Base-by-base conservation (phyloP, 1,140 invertebrate species). In the Conus betulinus region DNA sequence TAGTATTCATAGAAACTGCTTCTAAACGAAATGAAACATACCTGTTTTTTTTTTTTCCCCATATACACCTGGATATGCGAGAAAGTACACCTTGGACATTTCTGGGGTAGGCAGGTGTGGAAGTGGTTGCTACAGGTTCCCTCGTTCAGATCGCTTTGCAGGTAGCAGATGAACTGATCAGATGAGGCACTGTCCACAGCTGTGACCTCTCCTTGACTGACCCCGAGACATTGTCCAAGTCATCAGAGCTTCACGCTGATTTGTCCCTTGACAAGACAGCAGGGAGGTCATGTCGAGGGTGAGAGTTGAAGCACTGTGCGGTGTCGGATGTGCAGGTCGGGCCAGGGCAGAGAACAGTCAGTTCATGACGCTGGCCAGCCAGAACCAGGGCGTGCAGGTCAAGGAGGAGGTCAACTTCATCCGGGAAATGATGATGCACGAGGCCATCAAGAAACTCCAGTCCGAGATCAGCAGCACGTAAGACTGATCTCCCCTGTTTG, bases 321-420 rank as follows among this genome's bases (percentile, higher is more conserved):
- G 27, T 25, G 51, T 55, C 8, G 52, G 55, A 5, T 78, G 76
- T 88, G 17, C 88, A 94, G 93, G 93, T 53, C 87, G 93, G 89
- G 93, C 91, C 17, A 88, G 93, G 76, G 91, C 89, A 52, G 89
- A 91, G 53, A 90, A 92, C 79, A 93, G 93, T 79, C 52, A 87
- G 60, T 93, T 91, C 89, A 78, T 89, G 23, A 81, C 93, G 5
- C n/a, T 94, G n/a, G 90, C 91, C 27, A 88, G 84, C 23, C 71
- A 87, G 23, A 87, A 90, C n/a, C 84, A 87, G 52, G 88, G 89
- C 15, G 89, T 88, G 23, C 91, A 90, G 11, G 88, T 92, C 79
- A 93, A 92, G 84, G 93, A 94, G 82, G 90, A 93, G 84, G 60
- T 92, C 17, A 94, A 94, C 83, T 84, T 91, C 25, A 91, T 93